Base-by-base conservation (phyloP, 30 jellyfish, hydroid and myxozoan species). In the Cassiopea xamachana region DNA sequence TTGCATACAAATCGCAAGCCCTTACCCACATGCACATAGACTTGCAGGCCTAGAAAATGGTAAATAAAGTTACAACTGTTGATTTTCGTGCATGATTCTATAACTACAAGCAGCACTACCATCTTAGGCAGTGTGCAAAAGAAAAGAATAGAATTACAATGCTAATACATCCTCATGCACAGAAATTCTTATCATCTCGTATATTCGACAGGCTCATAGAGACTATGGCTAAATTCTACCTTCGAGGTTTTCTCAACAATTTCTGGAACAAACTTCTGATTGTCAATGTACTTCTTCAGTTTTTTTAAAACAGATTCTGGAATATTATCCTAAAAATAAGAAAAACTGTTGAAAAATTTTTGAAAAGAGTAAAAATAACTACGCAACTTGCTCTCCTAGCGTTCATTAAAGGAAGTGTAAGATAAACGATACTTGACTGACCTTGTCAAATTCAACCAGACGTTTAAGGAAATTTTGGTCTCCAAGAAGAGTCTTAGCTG, bases 21-120 rank as follows among this genome's bases (percentile, higher is more conserved):
- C 98, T 71, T 76, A 83, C 98, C 98, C 98, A 93, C 97, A 93
- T 80, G 81, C 98, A 93, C 98, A 93, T 93, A 45, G 98, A 93
- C 50, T 89, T 93, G 61, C 98, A 93, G 60, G 98, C 98, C 98
- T 93, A 86, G 13, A 73, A 79, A 27, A 27, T 27, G 39, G 39
- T 27, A 27, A 27, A 27, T 0, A 27, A 27, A 27, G 39, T 27
- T 27, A 27, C 39, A 27, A 27, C 39, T 27, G 39, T 27, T 27
- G 39, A 27, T 27, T 27, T 27, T 27, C 39, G 39, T 27, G 39
- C 39, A 27, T 27, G 39, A 27, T 27, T 27, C 39, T 27, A 27
- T 27, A 27, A 27, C 39, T 27, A 27, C 39, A 27, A 27, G 39
- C 39, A 27, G 39, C 39, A 27, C 39, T 0, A 27, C 39, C 39